These are phyloP conservation scores for Scarus forsteni DNA, from an alignment of 2,797 vertebrate species.

Conservation along the genomic window DNA sequence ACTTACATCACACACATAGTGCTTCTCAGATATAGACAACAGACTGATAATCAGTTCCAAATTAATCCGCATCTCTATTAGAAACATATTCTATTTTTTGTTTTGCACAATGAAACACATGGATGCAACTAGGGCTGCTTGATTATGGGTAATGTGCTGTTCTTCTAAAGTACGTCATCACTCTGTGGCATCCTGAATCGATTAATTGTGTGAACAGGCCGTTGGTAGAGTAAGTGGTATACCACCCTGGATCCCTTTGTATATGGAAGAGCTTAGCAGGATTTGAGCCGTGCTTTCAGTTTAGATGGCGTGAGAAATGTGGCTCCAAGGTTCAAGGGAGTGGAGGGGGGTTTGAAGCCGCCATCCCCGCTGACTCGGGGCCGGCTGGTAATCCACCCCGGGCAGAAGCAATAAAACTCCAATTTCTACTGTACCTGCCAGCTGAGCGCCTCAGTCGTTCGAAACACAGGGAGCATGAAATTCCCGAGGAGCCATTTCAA, in stretches of 20 bases:
- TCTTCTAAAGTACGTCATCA: constrained; percentile 41
- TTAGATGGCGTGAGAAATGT: constrained; percentile 83
- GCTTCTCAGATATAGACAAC: too few relatives aligned
- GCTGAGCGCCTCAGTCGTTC: constrained; percentile 77
- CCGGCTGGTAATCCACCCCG: constrained; percentile 73
- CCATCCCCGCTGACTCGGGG: constrained; percentile 61
- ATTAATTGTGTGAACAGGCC: constrained; percentile 64
- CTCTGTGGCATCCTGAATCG: constrained; percentile 59
- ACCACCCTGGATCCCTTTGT: constrained; percentile 69
- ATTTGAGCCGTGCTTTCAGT: constrained; percentile 76
- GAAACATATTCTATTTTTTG: too few relatives aligned
- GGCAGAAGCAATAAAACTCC: constrained; percentile 84
- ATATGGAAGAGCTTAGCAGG: constrained; percentile 77
- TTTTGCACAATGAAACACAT: constrained; percentile 11
- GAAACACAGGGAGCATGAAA: constrained; percentile 84
- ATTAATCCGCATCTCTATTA: too few relatives aligned
- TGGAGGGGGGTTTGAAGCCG: constrained; percentile 43
- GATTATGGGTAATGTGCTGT: neutral
- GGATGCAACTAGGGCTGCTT: neutral
- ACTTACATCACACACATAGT: too few relatives aligned
- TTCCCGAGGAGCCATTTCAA: constrained; percentile 84
- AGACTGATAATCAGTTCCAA: too few relatives aligned
- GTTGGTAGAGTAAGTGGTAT: constrained; percentile 66
- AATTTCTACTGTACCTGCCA: constrained; percentile 88
- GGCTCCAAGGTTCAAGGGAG: constrained; percentile 68